A percentile compares a stretch with the other conserved stretches of the same genome.
Conservation (phyloP, 2,113 vertebrate species). For the Pseudonaja textilis region DNA sequence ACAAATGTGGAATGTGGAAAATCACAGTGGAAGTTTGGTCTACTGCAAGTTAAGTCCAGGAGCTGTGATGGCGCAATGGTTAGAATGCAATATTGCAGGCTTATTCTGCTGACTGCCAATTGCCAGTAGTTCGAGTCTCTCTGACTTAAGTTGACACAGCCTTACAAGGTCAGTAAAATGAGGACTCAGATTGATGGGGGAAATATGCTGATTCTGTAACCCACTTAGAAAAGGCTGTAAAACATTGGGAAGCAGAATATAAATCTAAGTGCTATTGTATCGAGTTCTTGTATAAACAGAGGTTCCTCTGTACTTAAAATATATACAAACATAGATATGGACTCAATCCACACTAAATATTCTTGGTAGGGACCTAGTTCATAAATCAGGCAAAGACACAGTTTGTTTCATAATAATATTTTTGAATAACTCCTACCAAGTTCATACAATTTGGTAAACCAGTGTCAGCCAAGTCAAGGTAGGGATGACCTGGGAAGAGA, state of each 20-base stretch:
- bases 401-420: not conserved
- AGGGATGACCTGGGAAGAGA: not conserved
- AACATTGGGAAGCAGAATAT: not conserved
- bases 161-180: not conserved
- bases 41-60: not conserved
- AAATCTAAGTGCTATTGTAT: not conserved
- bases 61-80: not conserved
- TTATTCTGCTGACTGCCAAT: not conserved
- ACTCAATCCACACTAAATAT: not conserved
- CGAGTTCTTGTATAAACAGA: not conserved
- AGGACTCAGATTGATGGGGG: not conserved
- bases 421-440: not conserved
- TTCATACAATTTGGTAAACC: not conserved
- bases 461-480: not conserved
- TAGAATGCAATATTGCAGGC: not conserved
- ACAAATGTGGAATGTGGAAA: not conserved
- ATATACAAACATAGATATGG: not conserved
- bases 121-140: not conserved
- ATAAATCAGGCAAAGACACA: not conserved
- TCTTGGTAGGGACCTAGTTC: not conserved
- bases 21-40: not conserved
- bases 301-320: not conserved
- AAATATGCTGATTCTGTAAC: not conserved
- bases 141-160: not conserved
- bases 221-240: not conserved